Conservation (phyloP, 2,888 invertebrate genomes). For the Dryocosmus kuriphilus region DNA sequence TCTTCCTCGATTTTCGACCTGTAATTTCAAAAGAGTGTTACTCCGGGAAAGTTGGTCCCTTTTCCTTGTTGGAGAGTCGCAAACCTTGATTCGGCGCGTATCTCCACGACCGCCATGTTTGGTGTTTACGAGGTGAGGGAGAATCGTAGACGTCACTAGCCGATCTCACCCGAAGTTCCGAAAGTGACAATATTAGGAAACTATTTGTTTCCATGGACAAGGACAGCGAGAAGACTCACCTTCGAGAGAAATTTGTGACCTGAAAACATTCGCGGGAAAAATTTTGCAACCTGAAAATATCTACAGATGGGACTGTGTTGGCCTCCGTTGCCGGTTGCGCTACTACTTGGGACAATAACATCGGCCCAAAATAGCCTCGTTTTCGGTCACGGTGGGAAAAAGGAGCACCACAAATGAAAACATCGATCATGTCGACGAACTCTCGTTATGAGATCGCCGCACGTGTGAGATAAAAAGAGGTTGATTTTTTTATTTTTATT, state of each 20-base stretch:
- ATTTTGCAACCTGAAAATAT: slow-evolving; percentile 41
- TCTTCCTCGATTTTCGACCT: neutral
- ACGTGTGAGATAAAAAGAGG: slow-evolving; percentile 31
- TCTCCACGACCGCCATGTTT: slow-evolving; percentile 76
- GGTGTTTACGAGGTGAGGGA: slow-evolving; percentile 77
- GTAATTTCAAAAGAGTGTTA: neutral
- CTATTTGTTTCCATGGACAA: neutral
- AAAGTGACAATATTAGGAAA: slow-evolving; percentile 50
- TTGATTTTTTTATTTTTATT: no score
- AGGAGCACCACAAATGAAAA: slow-evolving; percentile 3
- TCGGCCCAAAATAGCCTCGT: slow-evolving; percentile 58
- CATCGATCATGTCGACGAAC: slow-evolving; percentile 34
- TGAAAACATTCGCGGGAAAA: neutral
- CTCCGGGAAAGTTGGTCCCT: neutral
- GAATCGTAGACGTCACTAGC: slow-evolving; percentile 74
- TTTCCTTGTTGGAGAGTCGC: neutral
- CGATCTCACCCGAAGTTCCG: slow-evolving; percentile 68
- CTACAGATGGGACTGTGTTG: slow-evolving; percentile 70
- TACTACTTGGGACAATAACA: slow-evolving; percentile 71
- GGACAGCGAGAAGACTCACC: no score
- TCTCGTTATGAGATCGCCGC: neutral
- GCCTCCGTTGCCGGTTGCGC: slow-evolving; percentile 69
- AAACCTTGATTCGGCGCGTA: slow-evolving; percentile 63
- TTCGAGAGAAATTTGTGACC: no score
- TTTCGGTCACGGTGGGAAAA: slow-evolving; percentile 44